Evolutionary conservation across 1,140 invertebrate species (phyloP).

Genomic region (Trichomalopsis sarcophagae): DNA sequence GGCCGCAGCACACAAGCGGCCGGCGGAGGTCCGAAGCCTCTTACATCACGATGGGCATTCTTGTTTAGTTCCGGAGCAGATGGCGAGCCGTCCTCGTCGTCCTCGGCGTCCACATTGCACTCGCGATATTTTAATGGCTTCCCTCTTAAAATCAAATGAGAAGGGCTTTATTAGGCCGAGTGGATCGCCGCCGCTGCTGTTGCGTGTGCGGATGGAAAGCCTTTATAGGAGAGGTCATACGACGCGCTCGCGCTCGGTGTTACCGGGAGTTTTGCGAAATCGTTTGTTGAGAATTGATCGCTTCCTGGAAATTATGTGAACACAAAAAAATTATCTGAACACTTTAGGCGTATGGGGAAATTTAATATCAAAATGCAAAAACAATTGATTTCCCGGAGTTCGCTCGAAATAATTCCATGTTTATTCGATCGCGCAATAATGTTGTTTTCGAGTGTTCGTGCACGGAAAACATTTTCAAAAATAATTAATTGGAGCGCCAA

Average conservation of each 20-base stretch:
- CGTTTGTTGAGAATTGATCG: not conserved
- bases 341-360: not conserved
- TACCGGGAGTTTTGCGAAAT: not conserved
- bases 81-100: constrained; percentile 56
- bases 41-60: constrained; percentile 59
- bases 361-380: too few relatives aligned
- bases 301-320: not conserved
- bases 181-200: constrained; percentile 20
- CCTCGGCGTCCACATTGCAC: constrained; percentile 5
- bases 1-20: not conserved
- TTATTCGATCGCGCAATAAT: too few relatives aligned
- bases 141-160: constrained; percentile 64
- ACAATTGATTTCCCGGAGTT: too few relatives aligned
- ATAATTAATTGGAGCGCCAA: too few relatives aligned
- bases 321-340: too few relatives aligned
- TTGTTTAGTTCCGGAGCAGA: constrained; percentile 66
- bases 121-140: constrained; percentile 65
- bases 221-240: not conserved
- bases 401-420: too few relatives aligned
- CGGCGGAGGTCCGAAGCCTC: constrained; percentile 58
- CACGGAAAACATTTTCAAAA: too few relatives aligned
- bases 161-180: constrained; percentile 60
- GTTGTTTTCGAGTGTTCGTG: too few relatives aligned
- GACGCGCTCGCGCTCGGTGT: not conserved
- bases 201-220: not conserved